Conservation (phyloP, 2,113 vertebrate genomes). For the Bubalus kerabau region DNA sequence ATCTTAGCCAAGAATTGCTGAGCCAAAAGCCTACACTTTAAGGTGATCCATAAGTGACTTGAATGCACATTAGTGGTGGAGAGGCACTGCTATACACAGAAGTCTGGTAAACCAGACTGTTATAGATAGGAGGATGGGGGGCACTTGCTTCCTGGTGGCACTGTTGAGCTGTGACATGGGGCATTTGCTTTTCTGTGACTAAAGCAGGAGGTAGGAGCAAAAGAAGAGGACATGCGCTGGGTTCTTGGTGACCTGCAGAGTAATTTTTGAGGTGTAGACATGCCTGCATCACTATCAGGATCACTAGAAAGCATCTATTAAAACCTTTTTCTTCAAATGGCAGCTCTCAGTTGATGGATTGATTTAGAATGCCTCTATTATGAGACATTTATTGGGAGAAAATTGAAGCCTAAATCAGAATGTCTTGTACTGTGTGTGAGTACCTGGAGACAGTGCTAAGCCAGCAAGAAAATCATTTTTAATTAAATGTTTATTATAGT, state of each 20-base stretch:
- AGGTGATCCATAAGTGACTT: background rate
- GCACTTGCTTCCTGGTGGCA: background rate
- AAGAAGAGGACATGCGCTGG: background rate
- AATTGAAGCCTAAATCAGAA: background rate
- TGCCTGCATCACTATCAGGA: background rate
- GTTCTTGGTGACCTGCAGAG: background rate
- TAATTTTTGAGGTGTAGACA: background rate
- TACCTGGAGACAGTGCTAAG: background rate
- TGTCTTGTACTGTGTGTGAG: background rate
- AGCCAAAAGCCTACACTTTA: background rate
- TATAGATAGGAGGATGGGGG: background rate
- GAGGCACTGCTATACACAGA: background rate
- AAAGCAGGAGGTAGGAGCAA: background rate
- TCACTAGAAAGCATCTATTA: background rate
- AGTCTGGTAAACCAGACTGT: background rate
- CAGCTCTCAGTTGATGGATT: background rate
- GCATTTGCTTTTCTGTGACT: background rate
- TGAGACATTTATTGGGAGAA: background rate
- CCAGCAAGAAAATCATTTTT: slow-evolving; percentile 7
- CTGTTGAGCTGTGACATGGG: background rate
- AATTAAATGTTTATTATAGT: background rate
- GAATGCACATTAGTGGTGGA: background rate
- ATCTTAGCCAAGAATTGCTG: background rate
- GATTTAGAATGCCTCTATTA: background rate
- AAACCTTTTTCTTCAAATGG: background rate